Evolutionary conservation across 2,797 vertebrate species (phyloP).

Genomic region (Miichthys miiuy): DNA sequence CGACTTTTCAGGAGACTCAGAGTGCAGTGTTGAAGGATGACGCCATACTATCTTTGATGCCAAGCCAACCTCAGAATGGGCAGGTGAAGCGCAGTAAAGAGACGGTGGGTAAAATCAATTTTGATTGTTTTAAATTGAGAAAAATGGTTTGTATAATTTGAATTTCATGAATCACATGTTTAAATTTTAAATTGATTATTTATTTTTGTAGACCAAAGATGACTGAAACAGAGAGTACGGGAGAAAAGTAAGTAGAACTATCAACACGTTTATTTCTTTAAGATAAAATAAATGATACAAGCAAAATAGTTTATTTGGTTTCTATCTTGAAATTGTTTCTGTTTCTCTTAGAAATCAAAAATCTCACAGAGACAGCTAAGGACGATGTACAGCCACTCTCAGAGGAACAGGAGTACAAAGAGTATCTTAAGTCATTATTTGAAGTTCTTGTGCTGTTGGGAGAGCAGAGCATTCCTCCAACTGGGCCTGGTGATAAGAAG

Average conservation of each 20-base stretch:
- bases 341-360: slow-evolving; percentile 82
- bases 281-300: not conserved
- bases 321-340: not conserved
- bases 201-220: slow-evolving; percentile 87
- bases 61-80: slow-evolving; percentile 87
- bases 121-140: not conserved
- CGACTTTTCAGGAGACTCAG: slow-evolving; percentile 87
- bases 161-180: not conserved
- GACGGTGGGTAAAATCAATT: slow-evolving; percentile 78
- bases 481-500: slow-evolving; percentile 82
- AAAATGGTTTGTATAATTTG: not conserved
- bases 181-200: not conserved
- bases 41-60: slow-evolving; percentile 94
- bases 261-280: not conserved
- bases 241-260: slow-evolving; percentile 88
- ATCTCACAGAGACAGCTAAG: slow-evolving; percentile 79
- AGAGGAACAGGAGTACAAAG: slow-evolving; percentile 89
- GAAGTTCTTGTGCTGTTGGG: slow-evolving; percentile 94
- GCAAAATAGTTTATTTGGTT: slow-evolving; percentile 1
- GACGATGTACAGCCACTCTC: slow-evolving; percentile 78
- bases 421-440: slow-evolving; percentile 93
- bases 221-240: slow-evolving; percentile 87
- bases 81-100: slow-evolving; percentile 91
- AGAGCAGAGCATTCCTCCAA: slow-evolving; percentile 92
- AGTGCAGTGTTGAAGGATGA: slow-evolving; percentile 91